Base-by-base conservation (phyloP, 2,113 vertebrate species). In the Paraplagusia blochii region DNA sequence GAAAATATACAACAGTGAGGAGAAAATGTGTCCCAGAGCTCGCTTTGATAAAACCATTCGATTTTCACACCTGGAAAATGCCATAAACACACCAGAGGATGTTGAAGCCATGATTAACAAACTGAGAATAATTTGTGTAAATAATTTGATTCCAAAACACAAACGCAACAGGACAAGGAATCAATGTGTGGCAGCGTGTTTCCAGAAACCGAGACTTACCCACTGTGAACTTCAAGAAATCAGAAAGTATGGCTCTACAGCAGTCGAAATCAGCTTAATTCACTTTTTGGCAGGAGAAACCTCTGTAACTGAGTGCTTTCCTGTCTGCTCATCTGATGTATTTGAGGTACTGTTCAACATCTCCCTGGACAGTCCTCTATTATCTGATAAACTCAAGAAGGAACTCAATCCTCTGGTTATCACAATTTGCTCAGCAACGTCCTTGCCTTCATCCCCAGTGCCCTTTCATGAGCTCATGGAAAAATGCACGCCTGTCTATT, bases 391-490 rank as follows among this genome's bases (percentile, higher is more conserved):
- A 59, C 87, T 94, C 18, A 91, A 68, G 64, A 68, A 8, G 40
- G 90, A 93, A 39, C 80, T 96, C 34, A 96, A 95, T 52, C 93
- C 94, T 1, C 44, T 95, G 70, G 71, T 87, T 66, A 91, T 97
- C 79, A 91, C 74, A 17, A 87, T 95, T 60, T 53, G 73, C 14
- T 91, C 90, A 1, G 89, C 87, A 13, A 88, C 74, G 6, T 87
- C 83, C 10, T 82, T 95, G 43, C 93, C 94, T 0, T 76, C 83
- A 2, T 79, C 84, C 0, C 91, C 92, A 0, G 66, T 92, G 9
- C 72, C 91, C 1, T 55, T 89, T 46, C 48, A 77, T 1, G 44
- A 79, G 11, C 38, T 40, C 1, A 11, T 12, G 38, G 38, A 85
- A 56, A 72, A 77, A 8, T 94, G 93, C 46, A 2, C 48, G 11